Base-by-base conservation (phyloP, 2,888 invertebrate species). In the Sussaba pulchella region DNA sequence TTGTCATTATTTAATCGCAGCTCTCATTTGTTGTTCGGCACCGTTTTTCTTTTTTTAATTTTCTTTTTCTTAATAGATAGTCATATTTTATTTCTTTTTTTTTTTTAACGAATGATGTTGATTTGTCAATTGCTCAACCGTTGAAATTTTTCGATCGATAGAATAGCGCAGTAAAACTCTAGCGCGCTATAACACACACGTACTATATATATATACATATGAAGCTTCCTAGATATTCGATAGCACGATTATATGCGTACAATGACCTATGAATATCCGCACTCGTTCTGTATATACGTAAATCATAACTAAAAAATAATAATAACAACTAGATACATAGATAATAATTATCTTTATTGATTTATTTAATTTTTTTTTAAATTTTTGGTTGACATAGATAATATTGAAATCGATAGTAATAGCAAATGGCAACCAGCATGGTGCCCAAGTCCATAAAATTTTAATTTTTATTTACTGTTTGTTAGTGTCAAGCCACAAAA, bases 401-500 rank as follows among this genome's bases (percentile, higher is more conserved):
- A 66, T 31, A 66, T 6, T 24, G 17, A 31, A 45, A 43, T 70
- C n/a, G 31, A 69, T 67, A 69, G 73, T 70, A 54, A 74, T 74
- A 81, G 80, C 41, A 21, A 81, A 45, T 63, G 81, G 78, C 71
- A 81, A 75, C 69, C 69, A 78, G 81, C 82, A 81, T 75, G 82
- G 78, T 83, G 82, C 81, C 82, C 67, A 72, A 69, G 17, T 69
- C 63, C 71, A 36, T 79, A 24, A 64, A 75, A 52, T 61, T 69
- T 59, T 59, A 39, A 17, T 31, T 78, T 78, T 80, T 59, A 64
- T 71, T 82, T 70, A 75, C 72, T 64, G 82, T 84, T 78, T 75
- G 82, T 87, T 87, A 85, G 84, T 84, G 80, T 85, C 85, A 79
- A 87, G 84, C 85, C 83, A 85, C 82, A 79, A 85, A 78, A 85